Percentiles rank a stretch among this genome's conserved stretches.
phyloP scores from a whole-genome alignment of 2,888 invertebrate species.

The Drosophila paracracens region DNA sequence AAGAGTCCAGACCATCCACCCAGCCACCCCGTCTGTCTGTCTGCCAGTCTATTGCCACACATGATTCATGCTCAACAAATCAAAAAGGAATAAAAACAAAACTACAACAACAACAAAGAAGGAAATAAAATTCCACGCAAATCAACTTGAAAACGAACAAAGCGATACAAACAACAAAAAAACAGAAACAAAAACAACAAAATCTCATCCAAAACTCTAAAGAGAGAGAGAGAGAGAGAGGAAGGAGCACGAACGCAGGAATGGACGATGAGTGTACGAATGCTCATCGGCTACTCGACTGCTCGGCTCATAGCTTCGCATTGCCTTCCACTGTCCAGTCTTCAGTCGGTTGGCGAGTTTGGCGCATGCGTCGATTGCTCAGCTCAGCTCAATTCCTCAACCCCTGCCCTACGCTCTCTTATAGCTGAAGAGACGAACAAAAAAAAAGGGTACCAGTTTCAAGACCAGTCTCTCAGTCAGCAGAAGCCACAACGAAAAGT shows the following conservation, averaged over 20 bases:
- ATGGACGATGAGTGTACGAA: conserved; percentile 7
- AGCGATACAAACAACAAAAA: conserved; percentile 32
- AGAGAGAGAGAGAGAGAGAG: conserved; percentile 28
- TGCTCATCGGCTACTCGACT: not conserved
- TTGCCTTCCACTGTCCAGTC: conserved; percentile 50
- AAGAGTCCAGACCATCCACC: conserved; percentile 5
- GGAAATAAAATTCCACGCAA: conserved; percentile 78
- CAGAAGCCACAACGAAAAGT: conserved; percentile 56
- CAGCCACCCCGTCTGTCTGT: conserved; percentile 1
- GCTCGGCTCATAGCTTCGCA: conserved; percentile 7
- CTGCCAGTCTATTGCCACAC: conserved; percentile 2
- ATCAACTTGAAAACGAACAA: conserved; percentile 70
- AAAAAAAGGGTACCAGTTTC: conserved; percentile 78
- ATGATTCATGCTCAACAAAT: conserved; percentile 52
- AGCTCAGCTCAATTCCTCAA: conserved; percentile 19
- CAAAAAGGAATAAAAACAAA: conserved; percentile 6
- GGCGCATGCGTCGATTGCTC: conserved; percentile 78
- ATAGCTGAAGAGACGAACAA: conserved; percentile 4
- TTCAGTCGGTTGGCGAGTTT: conserved; percentile 45
- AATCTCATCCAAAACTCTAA: conserved; percentile 51
- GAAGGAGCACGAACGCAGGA: conserved; percentile 5
- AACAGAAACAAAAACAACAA: conserved; percentile 9
- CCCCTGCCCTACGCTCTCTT: not conserved
- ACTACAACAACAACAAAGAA: conserved; percentile 37
- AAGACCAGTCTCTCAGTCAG: conserved; percentile 69